Evolutionary conservation across 2,888 invertebrate species (phyloP).

Genomic region (Drosophila anomalata): DNA sequence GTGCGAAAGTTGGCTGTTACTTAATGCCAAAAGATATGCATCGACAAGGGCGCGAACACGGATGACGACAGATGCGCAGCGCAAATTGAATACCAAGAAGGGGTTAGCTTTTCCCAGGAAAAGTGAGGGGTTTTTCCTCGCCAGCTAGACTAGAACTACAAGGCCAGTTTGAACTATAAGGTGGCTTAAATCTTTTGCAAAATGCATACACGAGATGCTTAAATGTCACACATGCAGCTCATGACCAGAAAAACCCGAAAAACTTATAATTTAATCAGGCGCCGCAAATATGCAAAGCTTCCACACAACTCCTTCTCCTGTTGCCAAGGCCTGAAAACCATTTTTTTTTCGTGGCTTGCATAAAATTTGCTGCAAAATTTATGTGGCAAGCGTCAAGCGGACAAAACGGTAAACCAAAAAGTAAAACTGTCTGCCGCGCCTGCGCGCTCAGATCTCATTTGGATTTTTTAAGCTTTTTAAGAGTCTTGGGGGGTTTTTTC

Average conservation of each 20-base stretch:
- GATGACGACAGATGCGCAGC: slow-evolving; percentile 26
- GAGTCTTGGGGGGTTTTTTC: slow-evolving; percentile 18
- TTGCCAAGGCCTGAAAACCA: slow-evolving; percentile 39
- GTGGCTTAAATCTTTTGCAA: too few species aligned
- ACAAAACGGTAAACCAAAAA: slow-evolving; percentile 55
- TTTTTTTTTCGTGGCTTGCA: slow-evolving; percentile 46
- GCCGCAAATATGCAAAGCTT: slow-evolving; percentile 36
- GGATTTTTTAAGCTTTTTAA: slow-evolving; percentile 15
- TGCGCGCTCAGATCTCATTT: slow-evolving; percentile 54
- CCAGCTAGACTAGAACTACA: neutral
- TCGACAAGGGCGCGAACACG: slow-evolving; percentile 70
- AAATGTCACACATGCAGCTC: slow-evolving; percentile 50
- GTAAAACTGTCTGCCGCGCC: slow-evolving; percentile 69
- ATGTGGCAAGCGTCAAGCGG: slow-evolving; percentile 64
- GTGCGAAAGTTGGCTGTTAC: slow-evolving; percentile 11
- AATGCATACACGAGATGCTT: neutral
- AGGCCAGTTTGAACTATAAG: too few species aligned
- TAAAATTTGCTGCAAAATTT: slow-evolving; percentile 56
- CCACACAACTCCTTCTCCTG: neutral
- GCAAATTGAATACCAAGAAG: slow-evolving; percentile 46
- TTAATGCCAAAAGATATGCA: slow-evolving; percentile 47
- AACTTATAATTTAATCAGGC: slow-evolving; percentile 65
- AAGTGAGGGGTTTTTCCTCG: slow-evolving; percentile 15
- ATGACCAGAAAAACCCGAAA: slow-evolving; percentile 2
- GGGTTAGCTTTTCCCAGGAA: slow-evolving; percentile 1